Base-by-base conservation (phyloP, 2,888 invertebrate species). In the Tipula vernalis region DNA sequence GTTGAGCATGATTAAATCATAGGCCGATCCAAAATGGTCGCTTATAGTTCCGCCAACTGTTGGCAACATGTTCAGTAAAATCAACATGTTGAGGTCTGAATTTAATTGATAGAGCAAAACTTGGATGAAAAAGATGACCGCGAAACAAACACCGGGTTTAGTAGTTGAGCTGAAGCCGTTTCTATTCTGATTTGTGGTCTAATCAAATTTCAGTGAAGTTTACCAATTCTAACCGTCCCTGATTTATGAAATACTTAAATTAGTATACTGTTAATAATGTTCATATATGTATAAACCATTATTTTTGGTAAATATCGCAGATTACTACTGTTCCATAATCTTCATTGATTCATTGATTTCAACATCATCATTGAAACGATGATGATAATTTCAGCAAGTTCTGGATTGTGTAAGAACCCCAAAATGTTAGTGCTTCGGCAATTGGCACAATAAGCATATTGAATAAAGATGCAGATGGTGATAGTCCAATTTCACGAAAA, bases 201-300 rank as follows among this genome's bases (percentile, higher is more conserved):
- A 96, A 89, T 91, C 93, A 94, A 41, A 93, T 93, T 86, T 92
- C 91, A 87, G 94, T 92, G 89, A 95, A 96, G 89, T 95, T 94
- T n/a, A 96, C 92, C 88, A 97, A 90, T 90, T 97, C 97, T 89
- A 95, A 95, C 96, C 96, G 91, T 89, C 96, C 97, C 91, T 97
- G 97, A 91, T 97, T 97, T 88, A 97, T 97, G 89, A 96, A 96
- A 91, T 97, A 97, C 89, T 97, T 97, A 88, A 96, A 96, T 88
- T 96, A 93, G 90, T 97, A 97, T 0, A 97, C 97, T 84, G 95
- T 89, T 0, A 94, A 93, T 86, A 97, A 91, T 0, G 97, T 97
- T 86, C 96, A 89, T 94, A 97, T n/a, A n/a, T n/a, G n/a, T 96
- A 89, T 94, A 97, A 89, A 93, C 94, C 83, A 95, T 87, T 83